Evolutionary conservation across 2,113 vertebrate genomes (phyloP).

Genomic region (Dolichotis patagonum): DNA sequence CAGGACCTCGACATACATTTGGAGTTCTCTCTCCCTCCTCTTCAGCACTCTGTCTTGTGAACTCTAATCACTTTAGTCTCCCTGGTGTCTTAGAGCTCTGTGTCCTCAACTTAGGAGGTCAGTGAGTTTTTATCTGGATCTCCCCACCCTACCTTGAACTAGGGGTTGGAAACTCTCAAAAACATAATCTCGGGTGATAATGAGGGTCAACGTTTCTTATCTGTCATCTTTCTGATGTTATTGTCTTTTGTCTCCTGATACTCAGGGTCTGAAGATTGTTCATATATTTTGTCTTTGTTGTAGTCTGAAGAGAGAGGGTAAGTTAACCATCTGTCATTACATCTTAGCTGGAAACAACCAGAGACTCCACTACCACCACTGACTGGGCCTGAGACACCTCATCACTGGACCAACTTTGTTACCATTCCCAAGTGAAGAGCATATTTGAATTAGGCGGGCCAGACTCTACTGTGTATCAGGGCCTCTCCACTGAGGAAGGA

Average conservation of each 20-base stretch:
- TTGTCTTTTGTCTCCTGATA: background rate
- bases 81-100: background rate
- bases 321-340: background rate
- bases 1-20: background rate
- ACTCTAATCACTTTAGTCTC: background rate
- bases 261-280: background rate
- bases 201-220: background rate
- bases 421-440: background rate
- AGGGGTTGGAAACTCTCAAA: background rate
- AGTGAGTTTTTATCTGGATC: background rate
- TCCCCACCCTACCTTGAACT: fast-evolving
- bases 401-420: background rate
- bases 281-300: background rate
- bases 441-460: background rate
- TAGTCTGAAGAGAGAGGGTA: background rate
- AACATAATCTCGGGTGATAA: background rate
- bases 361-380: background rate
- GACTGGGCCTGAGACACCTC: background rate
- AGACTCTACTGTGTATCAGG: background rate
- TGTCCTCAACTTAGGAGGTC: background rate
- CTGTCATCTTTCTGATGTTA: background rate
- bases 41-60: background rate
- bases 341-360: background rate
- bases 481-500: background rate
- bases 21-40: background rate